Evolutionary conservation across 1,140 invertebrate species (phyloP).

Genomic region (Armadillidium nasatum): DNA sequence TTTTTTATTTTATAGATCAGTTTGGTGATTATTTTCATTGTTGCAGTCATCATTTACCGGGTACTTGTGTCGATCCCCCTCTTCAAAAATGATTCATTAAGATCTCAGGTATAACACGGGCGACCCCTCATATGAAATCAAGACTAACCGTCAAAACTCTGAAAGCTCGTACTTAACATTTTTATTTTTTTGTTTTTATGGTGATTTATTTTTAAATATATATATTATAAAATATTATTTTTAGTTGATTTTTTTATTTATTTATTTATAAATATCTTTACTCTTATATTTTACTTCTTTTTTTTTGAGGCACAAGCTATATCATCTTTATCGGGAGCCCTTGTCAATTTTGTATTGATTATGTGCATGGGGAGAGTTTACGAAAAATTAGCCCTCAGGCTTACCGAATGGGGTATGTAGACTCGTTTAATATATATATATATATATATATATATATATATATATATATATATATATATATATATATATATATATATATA

Average conservation of each 20-base stretch:
- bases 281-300: no score
- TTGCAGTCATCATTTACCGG: constrained; percentile 69
- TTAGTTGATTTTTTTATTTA: no score
- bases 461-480: constrained; percentile 20
- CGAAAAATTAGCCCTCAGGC: constrained; percentile 59
- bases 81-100: constrained; percentile 58
- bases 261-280: no score
- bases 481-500: constrained; percentile 22
- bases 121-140: not conserved
- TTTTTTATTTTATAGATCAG: constrained; percentile 54
- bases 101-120: constrained; percentile 51
- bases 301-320: constrained; percentile 56
- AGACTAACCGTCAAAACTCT: not conserved
- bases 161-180: not conserved
- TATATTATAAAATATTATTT: no score
- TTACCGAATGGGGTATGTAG: constrained; percentile 62
- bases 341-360: constrained; percentile 67
- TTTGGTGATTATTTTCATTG: constrained; percentile 67
- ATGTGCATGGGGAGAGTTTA: constrained; percentile 62
- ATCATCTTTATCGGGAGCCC: constrained; percentile 63
- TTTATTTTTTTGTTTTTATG: no score
- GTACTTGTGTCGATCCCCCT: constrained; percentile 61
- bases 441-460: not conserved
- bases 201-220: no score
- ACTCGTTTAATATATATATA: not conserved